Base-by-base conservation (phyloP, 2,888 invertebrate genomes). In the Oscheius onirici region DNA sequence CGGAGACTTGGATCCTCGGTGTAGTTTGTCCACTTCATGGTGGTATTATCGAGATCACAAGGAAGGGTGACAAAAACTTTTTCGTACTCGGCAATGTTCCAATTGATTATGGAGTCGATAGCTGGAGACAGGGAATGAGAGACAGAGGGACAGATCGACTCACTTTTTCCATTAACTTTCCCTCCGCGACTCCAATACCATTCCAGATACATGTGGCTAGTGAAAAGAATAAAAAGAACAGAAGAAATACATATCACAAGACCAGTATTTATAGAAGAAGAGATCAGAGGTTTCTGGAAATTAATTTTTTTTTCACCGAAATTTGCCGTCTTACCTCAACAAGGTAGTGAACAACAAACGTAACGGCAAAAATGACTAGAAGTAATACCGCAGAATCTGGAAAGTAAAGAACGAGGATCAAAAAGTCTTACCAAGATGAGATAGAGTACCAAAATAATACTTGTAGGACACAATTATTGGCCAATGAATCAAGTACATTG, bases 401-500 rank as follows among this genome's bases (percentile, higher is more conserved):
- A 26, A 55, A 3, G 3, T 13, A 3, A 6, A 3, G 13, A n/a
- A 20, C 17, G 13, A 6, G 3, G 22, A 13, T 13, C 22, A n/a
- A 34, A 13, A 22, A 22, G 17, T 52, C 13, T 20, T 24, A 22
- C 22, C 52, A 5, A 22, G 6, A 20, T 3, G 22, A 22, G 52
- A 13, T 10, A 52, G 6, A 3, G 13, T 52, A 20, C 3, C 20
- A 1, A 22, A 55, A 13, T 26, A 55, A 43, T 60, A 60, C 24
- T 60, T 60, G 22, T 20, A 2, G 8, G 43, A 20, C 6, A 60
- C 60, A 44, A 60, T 60, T 13, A 60, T 17, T 43, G 60, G 60
- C 60, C 60, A 60, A 43, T 60, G 60, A 43, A 60, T 20, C 15
- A 60, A 41, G 11, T 60, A 60, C 60, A 60, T 60, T 0, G 44